Base-by-base conservation (phyloP, 2,888 invertebrate species). In the Labia minor region DNA sequence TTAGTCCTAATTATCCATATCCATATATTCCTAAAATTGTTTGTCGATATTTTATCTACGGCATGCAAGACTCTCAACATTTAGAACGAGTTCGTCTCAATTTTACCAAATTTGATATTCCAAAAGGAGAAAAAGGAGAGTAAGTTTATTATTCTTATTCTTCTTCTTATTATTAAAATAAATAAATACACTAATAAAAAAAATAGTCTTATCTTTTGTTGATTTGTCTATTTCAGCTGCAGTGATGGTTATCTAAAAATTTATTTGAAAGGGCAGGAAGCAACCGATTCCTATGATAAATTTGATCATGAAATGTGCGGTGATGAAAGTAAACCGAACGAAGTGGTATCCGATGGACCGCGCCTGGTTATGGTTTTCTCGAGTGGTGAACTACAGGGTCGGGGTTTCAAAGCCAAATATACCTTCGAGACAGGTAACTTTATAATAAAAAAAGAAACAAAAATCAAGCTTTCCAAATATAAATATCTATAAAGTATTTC, bases 11-110 rank as follows among this genome's bases (percentile, higher is more conserved):
- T 82, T 97, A 91, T 82, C 96, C 96, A 76, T 92, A 86, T 81
- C 92, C 90, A 72, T 96, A 95, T 83, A 91, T 95, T 80, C 90
- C 90, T 74, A 95, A 96, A 83, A 89, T 95, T 78, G 94, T 95
- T 73, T 98, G 97, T 83, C 90, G 93, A 79, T 97, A 96, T 83
- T 96, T 95, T 83, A 90, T 98, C 80, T 97, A 97, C 80, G 96
- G 96, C 74, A 90, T 98, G 86, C 95, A 97, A 82, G 97, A 98
- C 81, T 88, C 90, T 71, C 95, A 96, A 78, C 90, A 95, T 80
- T 85, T 97, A 77, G 97, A 98, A 80, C 86, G 95, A 76, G 95
- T 96, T 70, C 86, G 89, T 72, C 82, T 97, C 73, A 88, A 90
- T 75, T 96, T 97, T 79, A 83, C 86, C 71, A 86, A 87, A 77